Evolutionary conservation across 2,888 invertebrate species (phyloP).

Genomic region (Matsumyia berberina): DNA sequence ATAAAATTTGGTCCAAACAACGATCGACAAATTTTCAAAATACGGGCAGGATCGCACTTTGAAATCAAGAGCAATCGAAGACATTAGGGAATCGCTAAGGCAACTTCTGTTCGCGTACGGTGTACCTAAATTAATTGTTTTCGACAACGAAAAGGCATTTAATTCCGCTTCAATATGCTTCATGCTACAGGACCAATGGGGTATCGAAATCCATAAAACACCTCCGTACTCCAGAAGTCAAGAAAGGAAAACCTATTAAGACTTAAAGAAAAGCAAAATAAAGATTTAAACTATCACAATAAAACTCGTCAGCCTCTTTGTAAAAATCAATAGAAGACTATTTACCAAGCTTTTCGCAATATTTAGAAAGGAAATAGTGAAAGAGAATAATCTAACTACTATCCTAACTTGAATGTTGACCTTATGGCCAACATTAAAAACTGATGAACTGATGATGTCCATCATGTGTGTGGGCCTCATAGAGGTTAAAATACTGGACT

Average conservation of each 20-base stretch:
- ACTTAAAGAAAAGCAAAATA: constrained; percentile 55
- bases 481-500: constrained; percentile 9
- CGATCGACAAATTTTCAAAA: constrained; percentile 22
- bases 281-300: constrained; percentile 63
- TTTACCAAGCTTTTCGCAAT: constrained; percentile 45
- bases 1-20: not conserved
- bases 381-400: constrained; percentile 34
- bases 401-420: constrained; percentile 40
- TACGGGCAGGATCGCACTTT: not conserved
- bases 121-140: constrained; percentile 23
- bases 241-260: constrained; percentile 55
- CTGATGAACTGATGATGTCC: constrained; percentile 7
- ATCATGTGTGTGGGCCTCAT: not conserved
- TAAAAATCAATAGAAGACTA: constrained; percentile 53
- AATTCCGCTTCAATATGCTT: constrained; percentile 22
- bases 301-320: constrained; percentile 57
- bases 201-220: constrained; percentile 37
- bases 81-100: constrained; percentile 12
- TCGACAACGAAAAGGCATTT: constrained; percentile 45
- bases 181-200: constrained; percentile 3
- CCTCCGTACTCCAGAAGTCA: constrained; percentile 58
- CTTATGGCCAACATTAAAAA: constrained; percentile 38
- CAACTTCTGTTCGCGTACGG: constrained; percentile 9
- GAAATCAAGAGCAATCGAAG: constrained; percentile 21
- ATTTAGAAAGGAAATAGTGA: constrained; percentile 56